These are phyloP conservation scores for Battus philenor DNA, from an alignment of 1,140 invertebrate species.

Conservation along the genomic window DNA sequence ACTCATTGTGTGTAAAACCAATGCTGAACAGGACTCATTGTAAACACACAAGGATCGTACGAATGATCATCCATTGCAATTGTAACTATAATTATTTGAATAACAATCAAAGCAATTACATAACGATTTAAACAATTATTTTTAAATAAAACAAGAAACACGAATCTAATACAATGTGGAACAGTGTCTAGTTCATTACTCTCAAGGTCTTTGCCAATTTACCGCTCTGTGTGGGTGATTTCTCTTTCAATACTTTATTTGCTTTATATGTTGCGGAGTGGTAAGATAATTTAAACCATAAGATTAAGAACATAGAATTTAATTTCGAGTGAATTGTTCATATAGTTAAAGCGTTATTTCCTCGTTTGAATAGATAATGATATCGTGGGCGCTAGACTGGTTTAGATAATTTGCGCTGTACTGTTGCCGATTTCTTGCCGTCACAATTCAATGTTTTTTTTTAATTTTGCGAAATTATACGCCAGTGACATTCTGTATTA, in stretches of 20 bases:
- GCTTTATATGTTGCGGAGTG: not conserved
- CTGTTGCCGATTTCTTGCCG: constrained; percentile 7
- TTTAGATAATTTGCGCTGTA: constrained; percentile 6
- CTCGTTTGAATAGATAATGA: constrained; percentile 21
- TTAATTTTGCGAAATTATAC: not conserved
- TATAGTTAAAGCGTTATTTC: constrained; percentile 8
- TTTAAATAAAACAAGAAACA: constrained; percentile 2
- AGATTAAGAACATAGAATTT: not conserved
- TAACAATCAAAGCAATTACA: too few species aligned
- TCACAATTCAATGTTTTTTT: not conserved
- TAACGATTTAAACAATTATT: too few species aligned
- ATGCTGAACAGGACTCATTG: too few species aligned
- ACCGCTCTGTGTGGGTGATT: constrained; percentile 17
- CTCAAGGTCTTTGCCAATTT: constrained; percentile 21
- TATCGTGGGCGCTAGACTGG: constrained; percentile 27
- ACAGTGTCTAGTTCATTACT: constrained; percentile 10
- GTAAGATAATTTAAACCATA: not conserved
- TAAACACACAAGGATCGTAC: too few species aligned
- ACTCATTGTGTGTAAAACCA: too few species aligned
- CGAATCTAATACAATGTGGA: constrained; percentile 9
- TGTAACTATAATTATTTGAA: too few species aligned
- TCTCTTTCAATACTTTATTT: constrained; percentile 3
- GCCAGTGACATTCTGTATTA: not conserved
- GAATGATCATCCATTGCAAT: too few species aligned
- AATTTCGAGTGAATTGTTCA: not conserved